Percentiles rank a stretch among this genome's conserved stretches.
Evolutionary conservation across 2,888 invertebrate genomes (phyloP).

Genomic region (Diogma glabrata): DNA sequence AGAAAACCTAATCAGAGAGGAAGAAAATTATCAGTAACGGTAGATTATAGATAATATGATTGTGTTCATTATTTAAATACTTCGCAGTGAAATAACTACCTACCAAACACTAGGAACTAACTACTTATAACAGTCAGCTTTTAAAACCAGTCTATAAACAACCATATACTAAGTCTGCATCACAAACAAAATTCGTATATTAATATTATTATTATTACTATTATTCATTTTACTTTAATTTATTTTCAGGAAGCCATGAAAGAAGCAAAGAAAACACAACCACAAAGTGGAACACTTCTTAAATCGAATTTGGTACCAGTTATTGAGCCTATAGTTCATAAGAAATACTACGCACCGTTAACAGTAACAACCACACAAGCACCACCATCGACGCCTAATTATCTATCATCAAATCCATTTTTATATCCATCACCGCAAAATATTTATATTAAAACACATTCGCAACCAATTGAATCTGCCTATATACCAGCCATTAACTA

Average conservation of each 20-base stretch:
- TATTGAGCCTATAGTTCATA: conserved; percentile 30
- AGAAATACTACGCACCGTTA: conserved; percentile 17
- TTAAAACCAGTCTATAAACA: too few species aligned
- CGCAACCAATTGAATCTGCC: conserved; percentile 25
- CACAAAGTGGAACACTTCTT: conserved; percentile 50
- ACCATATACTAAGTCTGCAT: too few species aligned
- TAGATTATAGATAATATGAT: too few species aligned
- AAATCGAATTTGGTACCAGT: conserved; percentile 25
- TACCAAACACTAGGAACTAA: too few species aligned
- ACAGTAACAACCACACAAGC: conserved; percentile 14
- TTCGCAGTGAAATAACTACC: too few species aligned
- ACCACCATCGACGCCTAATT: conserved; percentile 30
- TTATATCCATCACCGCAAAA: conserved; percentile 28
- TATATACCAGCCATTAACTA: conserved; percentile 7
- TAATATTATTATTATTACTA: too few species aligned
- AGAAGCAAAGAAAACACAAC: conserved; percentile 57
- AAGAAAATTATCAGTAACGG: too few species aligned
- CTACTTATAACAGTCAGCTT: too few species aligned
- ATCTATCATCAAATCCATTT: conserved; percentile 30
- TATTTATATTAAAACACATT: conserved; percentile 28
- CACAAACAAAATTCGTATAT: too few species aligned
- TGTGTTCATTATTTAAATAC: too few species aligned
- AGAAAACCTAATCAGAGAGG: too few species aligned
- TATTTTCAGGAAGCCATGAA: conserved; percentile 55
- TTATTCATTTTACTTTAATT: neutral